Percentiles rank a stretch among this genome's conserved stretches.
phyloP scores from a whole-genome alignment of 1,140 invertebrate species.

The Heliconius congener region DNA sequence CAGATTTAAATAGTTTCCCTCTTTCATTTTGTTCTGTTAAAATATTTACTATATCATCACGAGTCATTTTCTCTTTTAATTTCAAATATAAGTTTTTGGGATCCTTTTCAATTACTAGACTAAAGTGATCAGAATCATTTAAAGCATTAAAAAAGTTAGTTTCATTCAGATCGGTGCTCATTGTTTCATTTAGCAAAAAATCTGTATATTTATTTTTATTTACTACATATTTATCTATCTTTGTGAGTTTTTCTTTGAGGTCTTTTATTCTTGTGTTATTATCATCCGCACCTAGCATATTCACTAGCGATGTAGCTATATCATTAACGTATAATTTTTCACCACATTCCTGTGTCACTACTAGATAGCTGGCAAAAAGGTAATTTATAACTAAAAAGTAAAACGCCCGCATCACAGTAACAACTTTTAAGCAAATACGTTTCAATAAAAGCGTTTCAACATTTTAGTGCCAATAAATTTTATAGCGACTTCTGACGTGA shows the following conservation, averaged over 20 bases:
- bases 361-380: constrained; percentile 25
- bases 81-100: constrained; percentile 61
- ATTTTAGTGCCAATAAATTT: constrained; percentile 48
- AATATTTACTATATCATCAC: constrained; percentile 64
- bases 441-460: constrained; percentile 30
- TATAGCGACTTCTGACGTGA: constrained; percentile 38
- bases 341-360: constrained; percentile 22
- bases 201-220: constrained; percentile 54
- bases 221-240: constrained; percentile 55
- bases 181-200: constrained; percentile 52
- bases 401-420: constrained; percentile 18
- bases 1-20: constrained; percentile 50
- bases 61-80: constrained; percentile 68
- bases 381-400: constrained; percentile 26
- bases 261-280: constrained; percentile 52
- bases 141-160: constrained; percentile 63
- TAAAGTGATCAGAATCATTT: constrained; percentile 56
- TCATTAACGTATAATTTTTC: constrained; percentile 45
- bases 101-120: constrained; percentile 46
- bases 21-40: constrained; percentile 47
- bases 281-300: constrained; percentile 36
- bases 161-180: constrained; percentile 49
- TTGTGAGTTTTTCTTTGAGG: constrained; percentile 56
- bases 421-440: constrained; percentile 20
- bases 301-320: constrained; percentile 48